phyloP scores from a whole-genome alignment of 1,140 invertebrate genomes.

The Brachionus rotundiformis region DNA sequence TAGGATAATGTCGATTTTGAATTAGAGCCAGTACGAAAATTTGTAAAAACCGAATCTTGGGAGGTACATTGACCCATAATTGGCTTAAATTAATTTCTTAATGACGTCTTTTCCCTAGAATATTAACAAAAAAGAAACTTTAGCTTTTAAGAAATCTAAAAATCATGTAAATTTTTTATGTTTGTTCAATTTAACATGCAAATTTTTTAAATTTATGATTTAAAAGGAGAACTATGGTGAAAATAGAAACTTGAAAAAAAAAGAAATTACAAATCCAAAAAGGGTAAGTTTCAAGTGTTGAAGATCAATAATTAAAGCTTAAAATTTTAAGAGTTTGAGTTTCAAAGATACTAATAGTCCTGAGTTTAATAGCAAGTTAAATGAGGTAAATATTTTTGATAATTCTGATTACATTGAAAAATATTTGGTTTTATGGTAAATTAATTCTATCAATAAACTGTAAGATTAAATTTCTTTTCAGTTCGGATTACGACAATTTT shows the following conservation, averaged over 20 bases:
- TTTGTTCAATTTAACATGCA: not conserved
- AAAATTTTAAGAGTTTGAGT: not conserved
- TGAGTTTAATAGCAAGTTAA: not conserved
- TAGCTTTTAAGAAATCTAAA: not conserved
- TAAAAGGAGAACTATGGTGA: not conserved
- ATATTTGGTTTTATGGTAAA: not conserved
- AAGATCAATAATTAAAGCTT: not conserved
- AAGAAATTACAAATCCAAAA: not conserved
- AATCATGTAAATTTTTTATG: not conserved
- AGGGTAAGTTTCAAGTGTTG: not conserved
- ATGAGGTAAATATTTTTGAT: not conserved
- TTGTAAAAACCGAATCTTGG: not conserved
- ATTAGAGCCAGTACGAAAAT: not conserved
- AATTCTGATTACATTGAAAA: not conserved
- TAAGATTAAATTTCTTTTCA: not conserved
- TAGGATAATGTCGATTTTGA: not conserved
- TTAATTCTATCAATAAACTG: not conserved
- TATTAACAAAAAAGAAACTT: not conserved
- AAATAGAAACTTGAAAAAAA: not conserved
- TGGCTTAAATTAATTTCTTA: not conserved
- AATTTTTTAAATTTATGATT: constrained; percentile 2
- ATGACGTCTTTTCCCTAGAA: not conserved
- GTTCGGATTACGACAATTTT: not conserved
- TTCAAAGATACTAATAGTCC: not conserved
- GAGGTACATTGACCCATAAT: not conserved